These are phyloP conservation scores for Brachionus paranguensis DNA, from an alignment of 1,140 invertebrate genomes.

Conservation along the genomic window DNA sequence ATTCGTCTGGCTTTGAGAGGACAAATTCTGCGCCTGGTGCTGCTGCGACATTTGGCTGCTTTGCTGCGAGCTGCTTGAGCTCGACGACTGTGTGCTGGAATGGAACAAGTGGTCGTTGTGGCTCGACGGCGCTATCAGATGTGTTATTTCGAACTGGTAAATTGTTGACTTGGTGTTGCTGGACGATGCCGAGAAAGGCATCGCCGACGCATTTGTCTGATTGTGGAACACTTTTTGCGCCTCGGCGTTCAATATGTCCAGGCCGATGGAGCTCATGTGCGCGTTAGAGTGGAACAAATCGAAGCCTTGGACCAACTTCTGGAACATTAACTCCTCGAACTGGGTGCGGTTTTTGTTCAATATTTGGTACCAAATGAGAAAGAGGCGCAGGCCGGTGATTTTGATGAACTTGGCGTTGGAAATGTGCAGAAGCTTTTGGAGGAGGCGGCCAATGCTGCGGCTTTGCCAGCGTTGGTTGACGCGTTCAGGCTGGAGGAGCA, in stretches of 20 bases:
- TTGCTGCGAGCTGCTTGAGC: not conserved
- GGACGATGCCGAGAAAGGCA: not conserved
- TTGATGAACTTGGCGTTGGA: slow-evolving; percentile 74
- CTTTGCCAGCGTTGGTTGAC: slow-evolving; percentile 87
- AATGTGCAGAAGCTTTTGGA: slow-evolving; percentile 83
- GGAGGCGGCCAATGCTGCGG: slow-evolving; percentile 78
- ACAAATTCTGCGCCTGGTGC: not conserved
- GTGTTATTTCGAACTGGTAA: slow-evolving; percentile 30
- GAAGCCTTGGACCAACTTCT: slow-evolving; percentile 73
- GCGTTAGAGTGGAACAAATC: slow-evolving; percentile 43
- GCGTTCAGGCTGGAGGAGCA: slow-evolving; percentile 65
- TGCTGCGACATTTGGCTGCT: not conserved
- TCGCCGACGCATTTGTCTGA: not conserved
- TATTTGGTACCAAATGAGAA: slow-evolving; percentile 89
- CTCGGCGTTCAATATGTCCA: slow-evolving; percentile 43
- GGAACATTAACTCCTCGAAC: slow-evolving; percentile 83
- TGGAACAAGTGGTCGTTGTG: not conserved
- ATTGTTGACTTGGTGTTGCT: not conserved
- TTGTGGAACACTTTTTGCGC: slow-evolving; percentile 41
- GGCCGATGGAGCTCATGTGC: slow-evolving; percentile 12
- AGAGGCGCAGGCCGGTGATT: slow-evolving; percentile 70
- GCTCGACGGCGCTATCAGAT: too few relatives aligned
- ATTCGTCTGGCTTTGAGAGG: not conserved
- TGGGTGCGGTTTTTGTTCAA: slow-evolving; percentile 79
- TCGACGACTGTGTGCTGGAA: not conserved